Percentiles rank a stretch among this genome's conserved stretches.
These are phyloP conservation scores for Embidobia sp. DNA, from an alignment of 2,888 invertebrate species.

Conservation along the genomic window DNA sequence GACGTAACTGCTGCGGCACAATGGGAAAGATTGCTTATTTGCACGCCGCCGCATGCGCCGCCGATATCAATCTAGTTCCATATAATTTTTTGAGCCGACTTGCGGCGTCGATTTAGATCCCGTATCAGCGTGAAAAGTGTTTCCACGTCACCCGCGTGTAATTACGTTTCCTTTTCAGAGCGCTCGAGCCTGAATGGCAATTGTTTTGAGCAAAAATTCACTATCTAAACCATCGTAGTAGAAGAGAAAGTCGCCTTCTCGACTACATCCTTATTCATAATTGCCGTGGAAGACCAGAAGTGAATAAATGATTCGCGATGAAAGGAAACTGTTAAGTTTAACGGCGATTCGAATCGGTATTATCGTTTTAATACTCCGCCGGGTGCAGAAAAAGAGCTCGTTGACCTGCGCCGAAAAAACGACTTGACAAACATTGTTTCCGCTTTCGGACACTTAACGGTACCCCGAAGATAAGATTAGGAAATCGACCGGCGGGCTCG, in stretches of 20 bases:
- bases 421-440: conserved; percentile 18
- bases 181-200: conserved; percentile 63
- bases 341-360: conserved; percentile 43
- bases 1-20: conserved; percentile 25
- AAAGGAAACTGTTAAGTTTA: conserved; percentile 53
- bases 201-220: conserved; percentile 62
- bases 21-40: conserved; percentile 6
- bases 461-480: background rate
- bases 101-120: conserved; percentile 34
- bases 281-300: conserved; percentile 64
- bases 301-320: conserved; percentile 61
- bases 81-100: background rate
- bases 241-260: conserved; percentile 57
- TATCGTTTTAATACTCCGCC: conserved; percentile 47
- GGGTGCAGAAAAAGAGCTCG: conserved; percentile 15
- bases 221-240: conserved; percentile 57
- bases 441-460: conserved; percentile 41
- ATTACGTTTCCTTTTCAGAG: conserved; percentile 60
- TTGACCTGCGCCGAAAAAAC: conserved; percentile 1
- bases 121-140: conserved; percentile 60
- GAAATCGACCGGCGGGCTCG: conserved; percentile 1
- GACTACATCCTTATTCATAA: conserved; percentile 63
- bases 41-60: conserved; percentile 4
- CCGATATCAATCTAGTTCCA: conserved; percentile 24
- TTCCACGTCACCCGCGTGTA: conserved; percentile 57